phyloP scores from a whole-genome alignment of 2,888 invertebrate species.

The Oscheius sp. region DNA sequence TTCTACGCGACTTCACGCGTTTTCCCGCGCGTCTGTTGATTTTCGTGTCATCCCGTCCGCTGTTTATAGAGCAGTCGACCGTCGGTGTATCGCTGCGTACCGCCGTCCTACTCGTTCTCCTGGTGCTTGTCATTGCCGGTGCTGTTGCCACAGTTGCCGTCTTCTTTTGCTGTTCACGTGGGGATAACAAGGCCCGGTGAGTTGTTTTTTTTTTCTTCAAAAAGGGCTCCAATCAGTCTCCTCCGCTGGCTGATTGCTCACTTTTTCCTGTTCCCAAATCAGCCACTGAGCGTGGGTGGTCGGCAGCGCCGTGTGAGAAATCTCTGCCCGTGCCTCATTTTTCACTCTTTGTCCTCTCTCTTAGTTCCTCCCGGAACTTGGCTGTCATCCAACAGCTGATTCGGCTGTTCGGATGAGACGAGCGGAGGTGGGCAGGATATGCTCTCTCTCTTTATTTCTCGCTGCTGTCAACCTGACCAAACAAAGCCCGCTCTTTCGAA shows the following conservation, averaged over 20 bases:
- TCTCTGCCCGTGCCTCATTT: not conserved
- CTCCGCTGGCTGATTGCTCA: not conserved
- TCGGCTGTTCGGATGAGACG: no score
- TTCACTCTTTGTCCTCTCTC: no score
- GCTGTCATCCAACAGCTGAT: no score
- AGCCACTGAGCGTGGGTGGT: no score
- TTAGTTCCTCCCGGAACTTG: no score
- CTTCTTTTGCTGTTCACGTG: constrained; percentile 47
- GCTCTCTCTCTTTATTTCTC: not conserved
- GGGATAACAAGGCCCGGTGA: constrained; percentile 56
- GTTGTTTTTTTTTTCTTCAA: constrained; percentile 12
- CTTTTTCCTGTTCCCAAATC: constrained; percentile 1
- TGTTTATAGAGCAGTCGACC: constrained; percentile 44
- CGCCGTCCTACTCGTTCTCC: constrained; percentile 37
- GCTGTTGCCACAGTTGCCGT: constrained; percentile 45
- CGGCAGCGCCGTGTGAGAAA: no score
- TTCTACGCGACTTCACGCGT: constrained; percentile 8
- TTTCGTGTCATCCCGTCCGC: constrained; percentile 30
- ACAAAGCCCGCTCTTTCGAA: constrained; percentile 12
- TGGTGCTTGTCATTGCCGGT: constrained; percentile 46
- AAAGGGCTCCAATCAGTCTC: not conserved
- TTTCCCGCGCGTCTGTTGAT: constrained; percentile 24
- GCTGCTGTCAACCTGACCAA: constrained; percentile 10
- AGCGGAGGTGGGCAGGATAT: constrained; percentile 17
- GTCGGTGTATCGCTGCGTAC: constrained; percentile 41